Evolutionary conservation across 2,113 vertebrate species (phyloP), one percentile per base, ranked within the genome.

Genomic region (Monopterus albus): DNA sequence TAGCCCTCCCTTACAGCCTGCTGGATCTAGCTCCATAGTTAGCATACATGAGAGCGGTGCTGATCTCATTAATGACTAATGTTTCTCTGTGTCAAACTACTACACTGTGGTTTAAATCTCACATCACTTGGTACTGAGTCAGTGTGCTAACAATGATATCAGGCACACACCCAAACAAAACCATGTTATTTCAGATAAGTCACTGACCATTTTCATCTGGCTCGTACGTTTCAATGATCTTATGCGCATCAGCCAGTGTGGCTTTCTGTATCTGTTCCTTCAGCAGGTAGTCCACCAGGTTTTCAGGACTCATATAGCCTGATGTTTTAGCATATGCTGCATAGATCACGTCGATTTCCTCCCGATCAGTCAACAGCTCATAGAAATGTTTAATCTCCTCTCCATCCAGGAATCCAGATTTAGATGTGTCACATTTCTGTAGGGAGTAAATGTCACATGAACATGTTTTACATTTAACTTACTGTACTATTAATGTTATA

Each of bases 361-460:
- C 89, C 15, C 98, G 92, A 21, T 95, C 76, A 17, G 96, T 99
- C 87, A 99, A 84, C 59, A 96, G 92, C 79, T 94, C 91, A 64
- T 99, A 99, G 91, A 99, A 97, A 45, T 85, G 82, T 64, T 96
- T 89, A 0, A 99, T 96, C 92, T 99, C 98, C 12, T 94, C 90
- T 2, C 95, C 96, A 51, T 95, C 91, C 79, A 99, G 89, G 46
- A 91, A 92, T 57, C 96, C 94, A 2, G 95, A 94, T 49, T 94
- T 91, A 46, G 96, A 97, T 72, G 50, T 91, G 90, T 99, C 98
- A 88, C 97, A 98, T 80, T 96, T 84, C 98, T 99, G 64, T 7
- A 43, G 25, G 29, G 39, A 7, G 25, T 21, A 0, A 59, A 31
- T 20, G 26, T 43, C 50, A 33, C 12, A 53, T 15, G n/a, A n/a